Base-by-base conservation (phyloP, 2,113 vertebrate genomes). In the Cebus imitator region DNA sequence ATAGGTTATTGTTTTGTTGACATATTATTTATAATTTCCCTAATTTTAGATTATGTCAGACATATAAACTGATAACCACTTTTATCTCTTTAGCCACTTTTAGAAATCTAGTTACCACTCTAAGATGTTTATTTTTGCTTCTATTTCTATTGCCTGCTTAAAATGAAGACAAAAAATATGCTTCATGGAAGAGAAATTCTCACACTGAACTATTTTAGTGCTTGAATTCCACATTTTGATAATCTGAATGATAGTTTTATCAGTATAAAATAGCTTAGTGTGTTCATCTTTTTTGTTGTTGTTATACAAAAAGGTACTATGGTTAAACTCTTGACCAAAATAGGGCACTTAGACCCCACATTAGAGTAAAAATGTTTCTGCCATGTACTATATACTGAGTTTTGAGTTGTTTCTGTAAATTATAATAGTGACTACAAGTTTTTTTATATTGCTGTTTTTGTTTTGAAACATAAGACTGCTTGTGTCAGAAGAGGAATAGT, bases 301-400 rank as follows among this genome's bases (percentile, higher is more conserved):
- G 90, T 76, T 98, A 70, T 94, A 93, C 2, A 86, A 96, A 23
- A 94, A 98, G 97, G 85, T 95, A 66, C 97, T 98, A 45, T 81
- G 87, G 91, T 98, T 94, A 97, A 97, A 97, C 93, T 93, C 73
- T 97, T 98, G 98, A 97, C 97, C 97, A 98, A 98, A 98, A 98
- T 21, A 97, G 87, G 96, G 66, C 93, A 97, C 97, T 98, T 95
- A 93, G 95, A 98, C 96, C 94, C 96, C 94, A 90, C 96, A 97
- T 97, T 98, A 95, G 86, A 98, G 87, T 93, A 84, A 88, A 97
- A 97, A 96, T 98, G 93, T 64, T 85, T 96, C 95, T 96, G 86
- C 90, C 14, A 30, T 70, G 37, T 95, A 90, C 91, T 96, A 23
- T 95, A 89, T 84, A 95, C 82, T 97, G 97, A 96, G 95, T 98